Evolutionary conservation across 2,113 vertebrate genomes (phyloP).

Genomic region (Helogale parvula): DNA sequence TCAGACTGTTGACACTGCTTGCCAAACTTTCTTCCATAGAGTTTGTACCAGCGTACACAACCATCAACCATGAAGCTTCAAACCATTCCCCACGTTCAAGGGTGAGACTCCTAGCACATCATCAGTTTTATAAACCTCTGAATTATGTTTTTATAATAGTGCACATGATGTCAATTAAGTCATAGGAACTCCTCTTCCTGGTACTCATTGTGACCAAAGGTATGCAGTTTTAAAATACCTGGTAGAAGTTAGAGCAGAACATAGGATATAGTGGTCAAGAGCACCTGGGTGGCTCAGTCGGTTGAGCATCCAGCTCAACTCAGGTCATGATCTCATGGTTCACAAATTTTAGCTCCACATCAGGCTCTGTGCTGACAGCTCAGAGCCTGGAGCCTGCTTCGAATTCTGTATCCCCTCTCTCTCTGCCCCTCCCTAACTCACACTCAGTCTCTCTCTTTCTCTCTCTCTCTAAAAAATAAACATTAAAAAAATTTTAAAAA

Average conservation of each 20-base stretch:
- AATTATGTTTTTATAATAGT: constrained; percentile 11
- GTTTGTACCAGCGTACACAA: neutral
- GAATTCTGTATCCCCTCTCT: no score
- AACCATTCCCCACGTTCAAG: neutral
- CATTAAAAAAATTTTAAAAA: no score
- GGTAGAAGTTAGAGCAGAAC: neutral
- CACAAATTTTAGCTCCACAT: no score
- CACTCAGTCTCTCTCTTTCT: no score
- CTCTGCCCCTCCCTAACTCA: no score
- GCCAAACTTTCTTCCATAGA: neutral
- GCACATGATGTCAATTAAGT: neutral
- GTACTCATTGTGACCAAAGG: neutral
- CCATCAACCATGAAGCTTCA: neutral
- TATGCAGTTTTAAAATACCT: neutral
- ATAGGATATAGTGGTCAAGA: no score
- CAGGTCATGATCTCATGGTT: no score
- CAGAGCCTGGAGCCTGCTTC: no score
- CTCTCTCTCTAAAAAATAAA: no score
- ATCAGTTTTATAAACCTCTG: constrained; percentile 22
- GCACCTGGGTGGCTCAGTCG: no score
- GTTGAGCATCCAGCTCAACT: no score
- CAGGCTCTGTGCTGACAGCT: no score
- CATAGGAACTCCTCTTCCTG: neutral
- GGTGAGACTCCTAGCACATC: neutral
- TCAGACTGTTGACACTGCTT: neutral